These are phyloP conservation scores for Malurus elegans DNA, from an alignment of 2,113 vertebrate genomes.

Conservation along the genomic window DNA sequence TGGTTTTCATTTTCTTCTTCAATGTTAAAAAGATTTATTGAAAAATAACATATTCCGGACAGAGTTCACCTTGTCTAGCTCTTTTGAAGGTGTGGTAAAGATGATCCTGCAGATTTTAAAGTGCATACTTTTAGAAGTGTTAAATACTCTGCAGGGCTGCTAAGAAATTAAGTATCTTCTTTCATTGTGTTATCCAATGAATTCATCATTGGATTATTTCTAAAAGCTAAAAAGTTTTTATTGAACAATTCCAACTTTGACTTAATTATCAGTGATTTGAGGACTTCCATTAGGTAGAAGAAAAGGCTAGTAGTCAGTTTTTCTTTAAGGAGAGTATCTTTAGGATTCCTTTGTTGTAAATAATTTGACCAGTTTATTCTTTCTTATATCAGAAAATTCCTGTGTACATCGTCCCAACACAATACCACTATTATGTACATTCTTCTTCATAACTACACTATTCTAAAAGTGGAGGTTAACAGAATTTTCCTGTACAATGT, in stretches of 20 bases:
- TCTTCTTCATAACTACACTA: not conserved
- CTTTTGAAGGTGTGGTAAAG: not conserved
- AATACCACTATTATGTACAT: not conserved
- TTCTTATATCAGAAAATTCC: not conserved
- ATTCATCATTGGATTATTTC: not conserved
- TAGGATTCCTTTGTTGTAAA: not conserved
- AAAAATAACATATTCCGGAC: not conserved
- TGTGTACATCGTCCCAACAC: fast-evolving
- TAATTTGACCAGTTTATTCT: not conserved
- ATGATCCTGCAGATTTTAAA: not conserved
- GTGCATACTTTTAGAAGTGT: not conserved
- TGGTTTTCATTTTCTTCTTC: not conserved
- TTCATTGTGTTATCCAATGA: not conserved
- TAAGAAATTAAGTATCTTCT: not conserved
- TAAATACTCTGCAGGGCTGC: not conserved
- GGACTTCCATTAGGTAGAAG: not conserved
- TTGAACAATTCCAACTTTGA: not conserved
- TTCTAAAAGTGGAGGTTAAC: not conserved
- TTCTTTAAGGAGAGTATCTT: not conserved
- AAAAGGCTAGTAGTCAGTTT: not conserved
- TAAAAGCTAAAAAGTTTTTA: not conserved
- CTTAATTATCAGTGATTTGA: not conserved
- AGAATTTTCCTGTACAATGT: not conserved
- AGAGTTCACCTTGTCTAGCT: not conserved
- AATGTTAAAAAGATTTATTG: not conserved